A percentile compares a stretch with the other conserved stretches of the same genome.
Evolutionary conservation across 1,140 invertebrate genomes (phyloP).

Genomic region (Dryas iulia): DNA sequence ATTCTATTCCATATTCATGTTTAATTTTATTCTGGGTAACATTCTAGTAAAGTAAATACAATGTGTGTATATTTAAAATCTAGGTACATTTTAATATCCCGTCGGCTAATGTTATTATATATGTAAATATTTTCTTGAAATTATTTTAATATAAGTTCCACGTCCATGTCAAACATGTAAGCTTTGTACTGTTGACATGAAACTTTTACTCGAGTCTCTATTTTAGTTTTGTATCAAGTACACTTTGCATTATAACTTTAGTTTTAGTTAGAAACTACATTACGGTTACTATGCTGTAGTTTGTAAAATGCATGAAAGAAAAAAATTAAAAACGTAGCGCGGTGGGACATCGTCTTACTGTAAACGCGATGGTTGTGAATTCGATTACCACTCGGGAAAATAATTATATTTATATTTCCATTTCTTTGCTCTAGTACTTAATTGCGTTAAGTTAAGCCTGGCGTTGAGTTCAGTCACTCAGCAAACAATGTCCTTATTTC

Average conservation of each 20-base stretch:
- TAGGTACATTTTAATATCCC: neutral
- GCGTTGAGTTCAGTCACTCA: too few relatives aligned
- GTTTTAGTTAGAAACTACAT: neutral
- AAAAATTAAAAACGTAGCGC: too few relatives aligned
- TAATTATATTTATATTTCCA: too few relatives aligned
- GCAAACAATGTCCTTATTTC: too few relatives aligned
- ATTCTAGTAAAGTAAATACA: neutral
- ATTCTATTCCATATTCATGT: neutral
- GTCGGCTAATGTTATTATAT: neutral
- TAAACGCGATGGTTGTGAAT: too few relatives aligned
- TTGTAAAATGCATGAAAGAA: too few relatives aligned
- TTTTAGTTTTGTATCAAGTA: neutral
- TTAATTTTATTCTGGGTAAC: neutral
- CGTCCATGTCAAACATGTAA: neutral
- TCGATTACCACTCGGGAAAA: too few relatives aligned
- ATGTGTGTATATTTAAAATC: neutral
- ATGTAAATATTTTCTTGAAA: neutral
- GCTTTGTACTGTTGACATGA: neutral
- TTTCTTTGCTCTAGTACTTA: too few relatives aligned
- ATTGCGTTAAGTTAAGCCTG: too few relatives aligned
- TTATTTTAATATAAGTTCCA: neutral
- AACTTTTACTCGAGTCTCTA: neutral
- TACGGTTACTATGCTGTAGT: neutral
- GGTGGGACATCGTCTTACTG: too few relatives aligned
- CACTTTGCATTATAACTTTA: neutral